Conservation (phyloP, 2,888 invertebrate species). For the Tiliacea aurago region DNA sequence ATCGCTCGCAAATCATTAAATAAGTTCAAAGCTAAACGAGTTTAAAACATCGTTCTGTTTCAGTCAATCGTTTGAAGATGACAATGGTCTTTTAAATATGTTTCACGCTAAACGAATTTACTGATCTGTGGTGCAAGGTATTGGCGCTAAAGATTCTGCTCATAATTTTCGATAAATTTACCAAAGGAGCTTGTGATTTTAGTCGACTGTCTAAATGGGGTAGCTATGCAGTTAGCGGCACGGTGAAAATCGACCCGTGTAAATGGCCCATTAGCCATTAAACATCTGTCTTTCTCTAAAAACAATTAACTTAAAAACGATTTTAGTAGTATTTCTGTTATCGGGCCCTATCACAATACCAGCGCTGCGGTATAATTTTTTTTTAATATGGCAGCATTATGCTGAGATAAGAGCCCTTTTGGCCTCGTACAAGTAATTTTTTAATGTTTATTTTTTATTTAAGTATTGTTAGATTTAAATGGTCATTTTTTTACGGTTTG, state of each 20-base stretch:
- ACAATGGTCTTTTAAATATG: neutral
- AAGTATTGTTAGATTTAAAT: too few species aligned
- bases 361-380: too few species aligned
- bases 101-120: neutral
- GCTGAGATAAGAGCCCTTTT: too few species aligned
- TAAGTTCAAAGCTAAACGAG: neutral
- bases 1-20: neutral
- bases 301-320: neutral
- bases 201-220: neutral
- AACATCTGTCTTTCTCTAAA: neutral
- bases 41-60: neutral
- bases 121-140: neutral
- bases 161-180: neutral
- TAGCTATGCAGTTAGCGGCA: neutral
- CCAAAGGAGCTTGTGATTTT: neutral
- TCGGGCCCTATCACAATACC: too few species aligned
- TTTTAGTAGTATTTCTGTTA: too few species aligned
- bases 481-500: too few species aligned
- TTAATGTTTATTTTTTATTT: too few species aligned
- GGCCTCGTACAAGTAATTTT: too few species aligned
- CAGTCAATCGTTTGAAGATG: neutral
- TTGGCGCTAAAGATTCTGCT: neutral
- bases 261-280: neutral
- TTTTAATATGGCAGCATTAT: too few species aligned
- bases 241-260: neutral